Evolutionary conservation across 2,113 vertebrate genomes (phyloP).

Genomic region (Austrofundulus limnaeus): DNA sequence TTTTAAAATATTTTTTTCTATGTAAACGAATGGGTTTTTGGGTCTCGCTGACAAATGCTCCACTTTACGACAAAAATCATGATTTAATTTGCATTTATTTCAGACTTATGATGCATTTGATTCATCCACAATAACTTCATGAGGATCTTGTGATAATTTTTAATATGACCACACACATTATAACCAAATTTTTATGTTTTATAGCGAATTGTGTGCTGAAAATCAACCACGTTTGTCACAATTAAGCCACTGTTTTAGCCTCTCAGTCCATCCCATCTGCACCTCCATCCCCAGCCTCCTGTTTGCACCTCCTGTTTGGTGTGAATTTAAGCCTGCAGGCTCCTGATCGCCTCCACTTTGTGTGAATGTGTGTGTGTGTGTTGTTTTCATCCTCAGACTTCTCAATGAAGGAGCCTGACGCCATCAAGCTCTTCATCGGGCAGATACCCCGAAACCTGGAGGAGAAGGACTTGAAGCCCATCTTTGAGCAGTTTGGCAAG

Average conservation of each 20-base stretch:
- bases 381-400: slow-evolving; percentile 70
- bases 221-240: neutral
- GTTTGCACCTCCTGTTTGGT: slow-evolving; percentile 75
- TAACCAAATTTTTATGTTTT: neutral
- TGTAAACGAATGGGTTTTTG: neutral
- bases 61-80: neutral
- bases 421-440: slow-evolving; percentile 99
- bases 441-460: slow-evolving; percentile 99
- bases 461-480: slow-evolving; percentile 99
- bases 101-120: neutral
- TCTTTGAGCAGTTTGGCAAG: slow-evolving; percentile 99
- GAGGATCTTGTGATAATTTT: neutral
- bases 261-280: slow-evolving; percentile 63
- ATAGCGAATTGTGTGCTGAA: neutral
- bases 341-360: slow-evolving; percentile 55
- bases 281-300: slow-evolving; percentile 65
- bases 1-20: neutral
- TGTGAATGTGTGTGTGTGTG: slow-evolving; percentile 35
- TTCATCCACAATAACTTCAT: neutral
- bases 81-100: neutral
- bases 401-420: slow-evolving; percentile 99
- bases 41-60: neutral
- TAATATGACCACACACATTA: too few species aligned
- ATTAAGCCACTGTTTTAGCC: slow-evolving; percentile 28
- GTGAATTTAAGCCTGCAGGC: slow-evolving; percentile 69